These are phyloP conservation scores for Acromyrmex heyeri DNA, from an alignment of 1,140 invertebrate species.

Conservation along the genomic window DNA sequence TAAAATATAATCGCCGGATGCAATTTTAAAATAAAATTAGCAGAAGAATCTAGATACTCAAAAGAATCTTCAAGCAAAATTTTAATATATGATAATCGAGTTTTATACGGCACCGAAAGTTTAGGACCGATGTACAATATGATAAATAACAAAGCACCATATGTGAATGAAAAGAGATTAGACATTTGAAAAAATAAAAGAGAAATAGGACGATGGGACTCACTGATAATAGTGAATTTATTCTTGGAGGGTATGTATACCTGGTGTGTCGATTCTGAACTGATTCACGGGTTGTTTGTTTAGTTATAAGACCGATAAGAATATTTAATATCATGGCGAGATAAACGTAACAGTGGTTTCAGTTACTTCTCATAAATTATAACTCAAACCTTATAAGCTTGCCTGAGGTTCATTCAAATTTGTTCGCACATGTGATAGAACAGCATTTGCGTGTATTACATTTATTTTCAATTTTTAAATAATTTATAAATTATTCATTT, in stretches of 20 bases:
- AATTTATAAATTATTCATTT: background rate
- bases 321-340: conserved; percentile 15
- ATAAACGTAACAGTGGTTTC: conserved; percentile 35
- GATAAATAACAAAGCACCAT: background rate
- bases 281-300: conserved; percentile 11
- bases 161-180: conserved; percentile 5
- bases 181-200: background rate
- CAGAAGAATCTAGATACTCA: background rate
- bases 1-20: background rate
- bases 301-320: background rate
- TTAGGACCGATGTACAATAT: background rate
- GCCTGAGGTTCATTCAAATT: background rate
- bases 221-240: conserved; percentile 16
- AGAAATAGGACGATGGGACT: background rate
- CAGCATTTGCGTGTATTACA: background rate
- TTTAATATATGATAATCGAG: background rate
- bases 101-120: background rate
- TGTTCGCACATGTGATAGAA: background rate
- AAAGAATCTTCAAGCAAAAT: background rate
- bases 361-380: background rate
- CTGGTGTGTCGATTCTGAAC: background rate
- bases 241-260: conserved; percentile 35
- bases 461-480: background rate
- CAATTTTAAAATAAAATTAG: background rate
- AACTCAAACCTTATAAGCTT: background rate